Percentiles rank a stretch among this genome's conserved stretches.
Evolutionary conservation across 2,113 vertebrate genomes (phyloP).

Genomic region (Tauraco erythrolophus): DNA sequence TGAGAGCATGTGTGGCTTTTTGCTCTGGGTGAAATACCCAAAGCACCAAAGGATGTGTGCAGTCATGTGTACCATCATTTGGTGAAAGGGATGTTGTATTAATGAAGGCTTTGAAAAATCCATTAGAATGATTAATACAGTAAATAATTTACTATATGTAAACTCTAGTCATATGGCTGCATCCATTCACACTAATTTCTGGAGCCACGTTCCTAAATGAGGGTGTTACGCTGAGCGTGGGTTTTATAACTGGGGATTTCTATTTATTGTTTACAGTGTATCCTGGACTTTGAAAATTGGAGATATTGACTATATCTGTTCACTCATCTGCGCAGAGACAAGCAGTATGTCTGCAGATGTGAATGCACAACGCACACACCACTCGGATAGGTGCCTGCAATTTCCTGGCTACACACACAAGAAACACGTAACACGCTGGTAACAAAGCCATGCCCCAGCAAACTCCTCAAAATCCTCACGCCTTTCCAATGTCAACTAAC

Average conservation of each 20-base stretch:
- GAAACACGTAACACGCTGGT: not conserved
- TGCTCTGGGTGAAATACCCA: not conserved
- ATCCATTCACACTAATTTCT: not conserved
- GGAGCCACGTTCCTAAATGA: not conserved
- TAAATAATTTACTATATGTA: conserved; percentile 32
- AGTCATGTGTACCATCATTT: not conserved
- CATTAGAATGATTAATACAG: not conserved
- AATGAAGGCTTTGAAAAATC: conserved; percentile 19
- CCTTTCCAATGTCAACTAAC: not conserved
- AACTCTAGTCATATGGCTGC: not conserved
- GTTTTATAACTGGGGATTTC: not conserved
- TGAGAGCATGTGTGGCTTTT: not conserved
- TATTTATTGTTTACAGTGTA: not conserved
- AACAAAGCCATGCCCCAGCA: not conserved
- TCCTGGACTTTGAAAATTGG: not conserved
- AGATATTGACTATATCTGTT: not conserved
- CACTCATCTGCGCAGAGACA: not conserved
- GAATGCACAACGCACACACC: not conserved
- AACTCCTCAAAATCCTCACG: not conserved
- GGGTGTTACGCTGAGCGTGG: not conserved
- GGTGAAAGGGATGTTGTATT: not conserved
- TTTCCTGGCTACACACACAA: not conserved
- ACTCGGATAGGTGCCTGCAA: not conserved
- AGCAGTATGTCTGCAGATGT: not conserved
- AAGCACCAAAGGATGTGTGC: not conserved